Conservation (phyloP, 2,888 invertebrate genomes). For the Mythimna lalbum region DNA sequence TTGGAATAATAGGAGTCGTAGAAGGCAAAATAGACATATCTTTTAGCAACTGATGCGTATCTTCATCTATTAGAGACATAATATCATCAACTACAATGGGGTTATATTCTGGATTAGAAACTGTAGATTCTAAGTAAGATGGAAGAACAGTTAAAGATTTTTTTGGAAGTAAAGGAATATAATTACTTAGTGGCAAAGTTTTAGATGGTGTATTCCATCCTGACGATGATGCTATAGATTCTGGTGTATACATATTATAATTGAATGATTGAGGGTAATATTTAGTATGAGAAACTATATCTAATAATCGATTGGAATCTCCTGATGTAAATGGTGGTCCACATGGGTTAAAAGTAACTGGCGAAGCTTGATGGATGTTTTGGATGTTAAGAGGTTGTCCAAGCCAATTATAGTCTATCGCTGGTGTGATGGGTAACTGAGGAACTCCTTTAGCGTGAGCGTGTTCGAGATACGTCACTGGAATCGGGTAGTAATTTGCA, state of each 20-base stretch:
- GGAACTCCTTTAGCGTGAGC: background rate
- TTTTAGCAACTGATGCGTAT: background rate
- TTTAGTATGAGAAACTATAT: background rate
- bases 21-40: constrained; percentile 3
- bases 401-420: background rate
- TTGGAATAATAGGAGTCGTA: background rate
- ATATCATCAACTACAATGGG: constrained; percentile 1
- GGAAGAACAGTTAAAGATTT: background rate
- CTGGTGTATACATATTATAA: background rate
- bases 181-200: background rate
- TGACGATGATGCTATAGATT: background rate
- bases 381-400: background rate
- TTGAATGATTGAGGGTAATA: background rate
- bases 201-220: background rate
- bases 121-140: background rate
- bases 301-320: background rate
- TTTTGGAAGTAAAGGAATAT: background rate
- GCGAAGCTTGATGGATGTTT: constrained; percentile 2
- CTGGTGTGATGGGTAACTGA: background rate
- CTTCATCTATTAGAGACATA: background rate
- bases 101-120: background rate
- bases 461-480: background rate
- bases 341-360: background rate
- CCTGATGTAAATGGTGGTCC: background rate
- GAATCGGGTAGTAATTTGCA: background rate